Base-by-base conservation (phyloP, 1,140 invertebrate species). In the Vanessa atalanta region DNA sequence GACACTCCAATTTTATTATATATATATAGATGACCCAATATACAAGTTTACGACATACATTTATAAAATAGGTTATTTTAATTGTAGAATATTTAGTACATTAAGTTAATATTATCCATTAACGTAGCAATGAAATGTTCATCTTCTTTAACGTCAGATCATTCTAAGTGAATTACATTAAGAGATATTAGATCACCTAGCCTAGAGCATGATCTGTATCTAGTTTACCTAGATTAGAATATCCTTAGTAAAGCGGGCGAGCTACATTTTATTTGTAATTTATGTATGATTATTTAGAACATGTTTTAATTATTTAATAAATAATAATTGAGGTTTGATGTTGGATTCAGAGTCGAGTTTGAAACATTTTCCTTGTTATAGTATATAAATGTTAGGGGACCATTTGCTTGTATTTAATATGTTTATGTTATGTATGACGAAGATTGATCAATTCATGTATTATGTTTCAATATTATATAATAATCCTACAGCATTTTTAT, bases 201-300 rank as follows among this genome's bases (percentile, higher is more conserved):
- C 61, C 50, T 79, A 79, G 68, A 82, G 80, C 80, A 82, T 82
- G 80, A 65, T 70, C 74, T 77, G 74, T 70, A 11, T 77, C 26
- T 73, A 68, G 70, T 57, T 74, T 73, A 67, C 53, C 57, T 79
- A 76, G 74, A 64, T 70, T 75, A 77, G 75, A 50, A 64, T 65
- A 66, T 76, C 78, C 78, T 77, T 77, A 79, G 68, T 66, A 68
- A 70, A 76, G 80, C 80, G 80, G 80, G 80, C 80, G 78, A 79
- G 80, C 80, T 79, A 73, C 73, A 76, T 60, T 75, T 77, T 65
- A 48, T 76, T 73, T 65, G 55, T 51, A 69, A n/a, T 75, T 50
- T 78, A 78, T 75, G 76, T 69, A 68, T 70, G 26, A 72, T 68
- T 72, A 69, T 55, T 65, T 73, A 67, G 57, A 61, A 15, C 47